Evolutionary conservation across 2,888 invertebrate genomes (phyloP).

Genomic region (Laspeyria flexula): DNA sequence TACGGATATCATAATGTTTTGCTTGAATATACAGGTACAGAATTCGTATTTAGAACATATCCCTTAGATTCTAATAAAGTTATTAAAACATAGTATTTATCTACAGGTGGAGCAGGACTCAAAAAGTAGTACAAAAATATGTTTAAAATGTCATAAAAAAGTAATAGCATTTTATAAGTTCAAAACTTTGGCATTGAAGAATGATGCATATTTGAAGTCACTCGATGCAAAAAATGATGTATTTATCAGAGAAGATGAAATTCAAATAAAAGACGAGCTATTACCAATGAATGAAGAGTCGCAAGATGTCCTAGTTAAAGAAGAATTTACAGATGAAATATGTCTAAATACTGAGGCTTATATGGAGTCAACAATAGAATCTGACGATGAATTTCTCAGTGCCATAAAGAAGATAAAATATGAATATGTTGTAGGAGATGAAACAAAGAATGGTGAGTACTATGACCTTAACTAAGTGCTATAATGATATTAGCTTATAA

Average conservation of each 20-base stretch:
- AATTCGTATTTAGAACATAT: conserved; percentile 4
- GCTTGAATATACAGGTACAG: conserved; percentile 68
- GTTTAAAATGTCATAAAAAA: conserved; percentile 67
- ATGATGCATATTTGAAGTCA: conserved; percentile 57
- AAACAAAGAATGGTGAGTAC: conserved; percentile 56
- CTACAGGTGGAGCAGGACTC: conserved; percentile 57
- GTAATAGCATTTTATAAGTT: conserved; percentile 65
- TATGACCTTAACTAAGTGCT: neutral
- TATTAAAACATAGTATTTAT: neutral
- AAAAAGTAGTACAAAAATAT: conserved; percentile 62
- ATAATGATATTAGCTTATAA: too few species aligned
- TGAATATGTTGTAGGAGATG: conserved; percentile 50
- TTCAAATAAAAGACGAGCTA: conserved; percentile 29
- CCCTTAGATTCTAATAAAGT: neutral
- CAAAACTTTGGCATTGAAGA: conserved; percentile 65
- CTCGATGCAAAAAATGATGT: conserved; percentile 43
- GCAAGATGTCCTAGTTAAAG: conserved; percentile 42
- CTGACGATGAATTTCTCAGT: conserved; percentile 68
- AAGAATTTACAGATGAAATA: conserved; percentile 19
- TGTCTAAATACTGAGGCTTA: conserved; percentile 23
- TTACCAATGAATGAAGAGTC: conserved; percentile 23
- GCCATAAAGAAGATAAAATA: conserved; percentile 52
- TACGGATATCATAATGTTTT: conserved; percentile 62
- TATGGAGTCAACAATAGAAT: conserved; percentile 39
- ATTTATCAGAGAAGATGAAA: conserved; percentile 25